Evolutionary conservation across 92 coral and sea anemone genomes (phyloP).

Genomic region (Micromussa lordhowensis): DNA sequence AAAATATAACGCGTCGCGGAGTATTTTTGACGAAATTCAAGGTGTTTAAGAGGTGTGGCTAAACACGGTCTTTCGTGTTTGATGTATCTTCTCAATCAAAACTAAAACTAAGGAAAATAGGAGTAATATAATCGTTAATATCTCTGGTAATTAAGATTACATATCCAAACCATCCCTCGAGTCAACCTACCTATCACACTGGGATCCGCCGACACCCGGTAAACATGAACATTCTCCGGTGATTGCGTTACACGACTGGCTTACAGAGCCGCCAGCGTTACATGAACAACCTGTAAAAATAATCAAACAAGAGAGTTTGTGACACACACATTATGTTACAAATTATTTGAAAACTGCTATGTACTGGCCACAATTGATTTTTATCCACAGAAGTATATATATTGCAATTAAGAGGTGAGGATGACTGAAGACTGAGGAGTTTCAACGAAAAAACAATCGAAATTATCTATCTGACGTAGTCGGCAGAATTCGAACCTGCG

Average conservation of each 20-base stretch:
- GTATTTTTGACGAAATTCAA: constrained; percentile 2
- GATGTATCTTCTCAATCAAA: too few species aligned
- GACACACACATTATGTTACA: neutral
- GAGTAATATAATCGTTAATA: too few species aligned
- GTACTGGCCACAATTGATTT: neutral
- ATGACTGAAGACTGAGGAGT: neutral
- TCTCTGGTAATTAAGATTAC: neutral
- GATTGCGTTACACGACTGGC: constrained; percentile 67
- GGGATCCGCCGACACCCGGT: constrained; percentile 76
- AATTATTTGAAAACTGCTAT: neutral
- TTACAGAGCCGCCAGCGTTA: constrained; percentile 83
- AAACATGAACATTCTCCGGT: constrained; percentile 85
- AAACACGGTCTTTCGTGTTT: too few species aligned
- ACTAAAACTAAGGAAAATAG: too few species aligned
- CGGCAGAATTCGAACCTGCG: constrained; percentile 88
- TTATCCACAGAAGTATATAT: neutral
- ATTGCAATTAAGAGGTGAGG: neutral
- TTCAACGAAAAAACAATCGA: neutral
- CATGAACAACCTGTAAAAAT: constrained; percentile 78
- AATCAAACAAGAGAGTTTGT: neutral
- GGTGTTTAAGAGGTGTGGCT: neutral
- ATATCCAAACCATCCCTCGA: neutral
- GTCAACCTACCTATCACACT: constrained; percentile 78
- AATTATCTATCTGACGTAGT: neutral
- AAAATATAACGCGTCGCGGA: neutral